Percentiles rank a stretch among this genome's conserved stretches.
Conservation (phyloP, 2,113 vertebrate species). For the Cheirogaleus medius region DNA sequence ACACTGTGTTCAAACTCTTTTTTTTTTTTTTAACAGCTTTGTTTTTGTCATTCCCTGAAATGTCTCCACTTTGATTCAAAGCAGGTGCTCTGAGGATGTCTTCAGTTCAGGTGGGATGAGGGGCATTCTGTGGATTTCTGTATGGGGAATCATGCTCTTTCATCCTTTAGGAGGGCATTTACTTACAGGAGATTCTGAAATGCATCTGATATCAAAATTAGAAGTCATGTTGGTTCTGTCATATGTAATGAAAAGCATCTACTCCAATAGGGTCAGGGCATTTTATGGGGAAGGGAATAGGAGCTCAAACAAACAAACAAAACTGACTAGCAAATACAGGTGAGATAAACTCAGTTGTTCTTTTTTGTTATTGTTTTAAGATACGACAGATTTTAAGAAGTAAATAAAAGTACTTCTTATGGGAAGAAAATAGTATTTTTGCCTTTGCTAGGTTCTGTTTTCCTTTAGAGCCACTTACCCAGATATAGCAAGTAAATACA, state of each 20-base stretch:
- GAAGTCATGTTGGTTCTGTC: not conserved
- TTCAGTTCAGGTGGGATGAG: not conserved
- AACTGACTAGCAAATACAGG: not conserved
- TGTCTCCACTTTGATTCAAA: not conserved
- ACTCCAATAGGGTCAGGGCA: too few species aligned
- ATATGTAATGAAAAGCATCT: not conserved
- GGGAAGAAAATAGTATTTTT: not conserved
- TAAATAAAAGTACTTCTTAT: not conserved
- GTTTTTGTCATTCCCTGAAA: not conserved
- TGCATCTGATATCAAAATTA: not conserved
- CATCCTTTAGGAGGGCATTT: not conserved
- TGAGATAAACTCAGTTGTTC: not conserved
- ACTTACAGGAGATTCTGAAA: not conserved
- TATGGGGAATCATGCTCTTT: too few species aligned
- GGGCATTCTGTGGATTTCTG: rapidly evolving
- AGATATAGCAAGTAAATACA: not conserved
- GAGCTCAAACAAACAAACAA: not conserved
- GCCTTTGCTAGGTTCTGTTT: not conserved
- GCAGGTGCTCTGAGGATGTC: not conserved
- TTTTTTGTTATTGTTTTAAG: not conserved
- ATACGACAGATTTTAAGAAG: not conserved
- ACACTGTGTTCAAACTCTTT: not conserved
- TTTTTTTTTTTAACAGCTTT: not conserved
- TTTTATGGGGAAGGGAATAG: not conserved
- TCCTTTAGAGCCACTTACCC: not conserved